These are phyloP conservation scores for Eledona agricola DNA, from an alignment of 2,888 invertebrate genomes.

Conservation along the genomic window DNA sequence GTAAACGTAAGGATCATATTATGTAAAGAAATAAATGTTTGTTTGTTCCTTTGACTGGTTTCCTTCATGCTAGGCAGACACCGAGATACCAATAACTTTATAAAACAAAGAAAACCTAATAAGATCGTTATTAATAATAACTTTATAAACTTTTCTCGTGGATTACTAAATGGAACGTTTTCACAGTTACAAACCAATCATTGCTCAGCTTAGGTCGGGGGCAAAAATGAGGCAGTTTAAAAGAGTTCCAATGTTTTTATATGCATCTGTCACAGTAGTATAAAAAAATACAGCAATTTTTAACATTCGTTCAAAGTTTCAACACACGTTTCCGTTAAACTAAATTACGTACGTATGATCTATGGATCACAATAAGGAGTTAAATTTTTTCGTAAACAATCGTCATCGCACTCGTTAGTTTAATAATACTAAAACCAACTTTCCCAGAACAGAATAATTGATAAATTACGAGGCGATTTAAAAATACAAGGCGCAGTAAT, in stretches of 20 bases:
- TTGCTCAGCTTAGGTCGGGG: neutral
- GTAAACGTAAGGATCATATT: too few relatives aligned
- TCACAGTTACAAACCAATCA: too few relatives aligned
- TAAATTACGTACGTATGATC: slow-evolving; percentile 32
- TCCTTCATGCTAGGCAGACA: too few relatives aligned
- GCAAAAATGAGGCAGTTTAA: slow-evolving; percentile 30
- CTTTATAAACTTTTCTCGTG: too few relatives aligned
- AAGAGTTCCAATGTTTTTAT: slow-evolving; percentile 21
- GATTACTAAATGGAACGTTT: too few relatives aligned
- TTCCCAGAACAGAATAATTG: slow-evolving; percentile 21
- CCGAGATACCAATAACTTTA: too few relatives aligned
- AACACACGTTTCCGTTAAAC: slow-evolving; percentile 20
- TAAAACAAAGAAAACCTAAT: too few relatives aligned
- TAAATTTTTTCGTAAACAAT: slow-evolving; percentile 10
- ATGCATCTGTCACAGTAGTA: slow-evolving; percentile 37
- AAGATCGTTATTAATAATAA: too few relatives aligned
- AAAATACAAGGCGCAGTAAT: slow-evolving; percentile 25
- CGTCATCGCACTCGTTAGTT: slow-evolving; percentile 13
- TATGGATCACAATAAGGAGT: slow-evolving; percentile 25
- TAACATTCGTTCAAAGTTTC: slow-evolving; percentile 26
- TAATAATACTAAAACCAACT: slow-evolving; percentile 18
- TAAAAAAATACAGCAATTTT: slow-evolving; percentile 40
- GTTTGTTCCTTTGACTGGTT: too few relatives aligned
- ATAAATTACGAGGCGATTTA: slow-evolving; percentile 13
- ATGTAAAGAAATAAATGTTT: too few relatives aligned